Evolutionary conservation across 2,797 vertebrate species (phyloP).

Genomic region (Pelochelys cantorii): DNA sequence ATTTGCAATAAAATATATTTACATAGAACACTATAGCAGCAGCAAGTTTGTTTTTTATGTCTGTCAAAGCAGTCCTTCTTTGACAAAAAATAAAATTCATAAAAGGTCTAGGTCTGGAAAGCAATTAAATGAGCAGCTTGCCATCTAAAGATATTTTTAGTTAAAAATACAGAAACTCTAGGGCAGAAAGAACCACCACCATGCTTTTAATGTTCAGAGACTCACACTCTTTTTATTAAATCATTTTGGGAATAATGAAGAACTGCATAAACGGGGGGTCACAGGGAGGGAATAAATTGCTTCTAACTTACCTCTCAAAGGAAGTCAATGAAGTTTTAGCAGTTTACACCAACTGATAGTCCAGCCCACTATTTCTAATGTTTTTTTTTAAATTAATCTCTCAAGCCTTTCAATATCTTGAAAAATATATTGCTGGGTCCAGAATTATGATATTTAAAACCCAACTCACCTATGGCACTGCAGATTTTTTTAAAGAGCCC

Average conservation of each 20-base stretch:
- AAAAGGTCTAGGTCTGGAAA: background rate
- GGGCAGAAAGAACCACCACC: background rate
- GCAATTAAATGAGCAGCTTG: background rate
- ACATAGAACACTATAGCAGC: background rate
- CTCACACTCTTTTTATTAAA: background rate
- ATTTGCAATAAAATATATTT: background rate
- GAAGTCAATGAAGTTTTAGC: background rate
- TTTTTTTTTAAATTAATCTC: background rate
- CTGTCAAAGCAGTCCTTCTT: background rate
- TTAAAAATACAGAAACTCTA: background rate
- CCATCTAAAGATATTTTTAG: background rate
- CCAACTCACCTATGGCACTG: background rate
- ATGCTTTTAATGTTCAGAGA: background rate
- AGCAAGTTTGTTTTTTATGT: background rate
- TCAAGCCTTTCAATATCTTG: background rate
- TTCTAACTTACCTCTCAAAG: background rate
- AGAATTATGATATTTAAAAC: background rate
- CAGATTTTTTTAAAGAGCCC: background rate
- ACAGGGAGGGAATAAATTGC: background rate
- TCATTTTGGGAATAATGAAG: background rate
- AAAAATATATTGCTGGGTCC: background rate
- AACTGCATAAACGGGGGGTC: background rate
- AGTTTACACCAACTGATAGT: background rate
- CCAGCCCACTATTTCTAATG: background rate
- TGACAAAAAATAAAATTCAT: background rate